phyloP scores from a whole-genome alignment of 2,113 vertebrate species.

The Panurus biarmicus region DNA sequence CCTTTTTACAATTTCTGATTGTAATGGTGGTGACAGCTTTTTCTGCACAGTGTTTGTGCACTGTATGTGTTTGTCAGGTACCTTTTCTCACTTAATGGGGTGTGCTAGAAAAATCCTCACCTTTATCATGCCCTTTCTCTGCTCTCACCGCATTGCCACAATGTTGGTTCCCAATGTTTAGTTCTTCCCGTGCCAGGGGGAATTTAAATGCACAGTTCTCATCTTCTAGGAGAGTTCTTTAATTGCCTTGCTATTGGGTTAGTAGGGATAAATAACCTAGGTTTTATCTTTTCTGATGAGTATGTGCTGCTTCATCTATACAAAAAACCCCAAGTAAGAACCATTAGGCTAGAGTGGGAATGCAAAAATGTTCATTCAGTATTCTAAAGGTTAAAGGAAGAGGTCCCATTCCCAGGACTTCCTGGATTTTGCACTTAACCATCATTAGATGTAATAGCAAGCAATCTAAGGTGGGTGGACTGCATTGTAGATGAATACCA shows the following conservation, averaged over 20 bases:
- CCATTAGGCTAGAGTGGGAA: not conserved
- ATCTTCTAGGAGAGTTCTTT: not conserved
- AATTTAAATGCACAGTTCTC: not conserved
- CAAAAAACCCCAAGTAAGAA: not conserved
- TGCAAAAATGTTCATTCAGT: not conserved
- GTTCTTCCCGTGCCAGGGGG: not conserved
- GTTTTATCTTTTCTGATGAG: not conserved
- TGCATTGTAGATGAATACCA: not conserved
- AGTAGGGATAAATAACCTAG: not conserved
- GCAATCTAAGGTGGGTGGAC: not conserved
- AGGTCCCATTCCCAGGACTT: not conserved
- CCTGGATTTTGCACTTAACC: not conserved
- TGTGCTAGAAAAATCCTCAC: not conserved
- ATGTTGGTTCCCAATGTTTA: not conserved
- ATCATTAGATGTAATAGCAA: not conserved
- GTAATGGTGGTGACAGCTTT: not conserved
- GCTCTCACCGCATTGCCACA: not conserved
- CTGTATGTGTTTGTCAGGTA: not conserved
- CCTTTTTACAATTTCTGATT: not conserved
- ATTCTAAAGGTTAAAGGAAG: not conserved
- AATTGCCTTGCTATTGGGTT: not conserved
- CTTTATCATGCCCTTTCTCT: not conserved
- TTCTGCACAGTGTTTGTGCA: not conserved
- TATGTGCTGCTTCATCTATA: not conserved
- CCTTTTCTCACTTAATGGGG: not conserved